Conservation (phyloP, 2,113 vertebrate genomes). For the Centrocercus urophasianus region DNA sequence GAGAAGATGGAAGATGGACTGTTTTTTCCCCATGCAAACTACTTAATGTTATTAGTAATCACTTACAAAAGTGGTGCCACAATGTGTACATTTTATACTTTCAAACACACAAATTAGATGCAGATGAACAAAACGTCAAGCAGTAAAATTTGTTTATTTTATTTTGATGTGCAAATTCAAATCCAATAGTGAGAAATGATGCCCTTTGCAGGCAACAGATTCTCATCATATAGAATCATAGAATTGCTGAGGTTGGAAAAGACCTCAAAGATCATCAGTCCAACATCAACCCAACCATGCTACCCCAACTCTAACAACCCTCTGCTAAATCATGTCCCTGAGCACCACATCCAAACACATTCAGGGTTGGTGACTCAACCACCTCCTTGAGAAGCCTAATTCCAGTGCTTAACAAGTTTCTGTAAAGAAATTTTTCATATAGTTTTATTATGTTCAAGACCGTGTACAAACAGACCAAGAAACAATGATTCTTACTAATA, state of each 20-base stretch:
- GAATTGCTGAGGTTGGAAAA: too few relatives aligned
- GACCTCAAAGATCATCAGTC: too few relatives aligned
- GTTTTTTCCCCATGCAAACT: background rate
- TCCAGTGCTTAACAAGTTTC: too few relatives aligned
- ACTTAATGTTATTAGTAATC: background rate
- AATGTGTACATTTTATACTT: background rate
- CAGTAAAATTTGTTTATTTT: background rate
- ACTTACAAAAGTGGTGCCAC: background rate
- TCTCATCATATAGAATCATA: background rate
- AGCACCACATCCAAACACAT: too few relatives aligned
- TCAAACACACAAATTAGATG: background rate
- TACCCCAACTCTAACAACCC: too few relatives aligned
- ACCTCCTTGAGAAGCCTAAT: too few relatives aligned
- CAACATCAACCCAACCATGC: too few relatives aligned
- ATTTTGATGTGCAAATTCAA: background rate
- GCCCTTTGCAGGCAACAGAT: background rate
- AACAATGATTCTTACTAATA: background rate
- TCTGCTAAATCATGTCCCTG: too few relatives aligned
- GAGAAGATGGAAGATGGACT: background rate
- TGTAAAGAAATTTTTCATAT: too few relatives aligned
- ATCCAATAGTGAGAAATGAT: background rate
- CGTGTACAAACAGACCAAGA: background rate
- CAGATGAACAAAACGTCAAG: background rate
- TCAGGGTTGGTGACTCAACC: too few relatives aligned
- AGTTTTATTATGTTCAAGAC: background rate